Evolutionary conservation across 2,888 invertebrate species (phyloP).

Genomic region (Saturnia japonica): DNA sequence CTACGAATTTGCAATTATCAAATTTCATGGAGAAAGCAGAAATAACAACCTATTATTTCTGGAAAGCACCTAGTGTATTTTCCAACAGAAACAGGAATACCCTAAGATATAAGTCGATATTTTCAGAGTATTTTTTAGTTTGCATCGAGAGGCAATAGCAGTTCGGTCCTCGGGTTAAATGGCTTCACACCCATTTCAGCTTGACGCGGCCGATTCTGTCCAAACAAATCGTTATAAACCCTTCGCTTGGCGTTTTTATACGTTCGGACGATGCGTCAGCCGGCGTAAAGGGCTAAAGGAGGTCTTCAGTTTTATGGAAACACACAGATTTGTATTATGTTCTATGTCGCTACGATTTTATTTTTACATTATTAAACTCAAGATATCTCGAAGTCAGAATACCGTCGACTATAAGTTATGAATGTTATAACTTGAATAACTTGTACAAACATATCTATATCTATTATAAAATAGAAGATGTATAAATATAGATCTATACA

Average conservation of each 20-base stretch:
- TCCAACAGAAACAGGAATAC: neutral
- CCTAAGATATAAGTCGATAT: neutral
- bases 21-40: no score
- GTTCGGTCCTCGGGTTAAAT: slow-evolving; percentile 17
- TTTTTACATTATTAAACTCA: neutral
- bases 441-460: no score
- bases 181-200: slow-evolving; percentile 18
- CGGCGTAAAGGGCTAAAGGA: slow-evolving; percentile 18
- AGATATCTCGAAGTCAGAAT: neutral
- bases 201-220: slow-evolving; percentile 17
- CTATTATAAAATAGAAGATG: no score
- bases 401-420: no score
- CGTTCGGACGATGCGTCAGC: slow-evolving; percentile 18
- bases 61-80: neutral
- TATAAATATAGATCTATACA: no score
- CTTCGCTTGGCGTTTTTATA: slow-evolving; percentile 22
- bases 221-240: slow-evolving; percentile 24
- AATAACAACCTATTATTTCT: neutral
- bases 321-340: slow-evolving; percentile 6
- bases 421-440: no score
- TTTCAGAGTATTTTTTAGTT: slow-evolving; percentile 11
- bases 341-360: neutral
- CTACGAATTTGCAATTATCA: no score
- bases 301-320: slow-evolving; percentile 13
- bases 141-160: slow-evolving; percentile 4